Conservation (phyloP, 2,113 vertebrate genomes). For the Syrrhaptes paradoxus region DNA sequence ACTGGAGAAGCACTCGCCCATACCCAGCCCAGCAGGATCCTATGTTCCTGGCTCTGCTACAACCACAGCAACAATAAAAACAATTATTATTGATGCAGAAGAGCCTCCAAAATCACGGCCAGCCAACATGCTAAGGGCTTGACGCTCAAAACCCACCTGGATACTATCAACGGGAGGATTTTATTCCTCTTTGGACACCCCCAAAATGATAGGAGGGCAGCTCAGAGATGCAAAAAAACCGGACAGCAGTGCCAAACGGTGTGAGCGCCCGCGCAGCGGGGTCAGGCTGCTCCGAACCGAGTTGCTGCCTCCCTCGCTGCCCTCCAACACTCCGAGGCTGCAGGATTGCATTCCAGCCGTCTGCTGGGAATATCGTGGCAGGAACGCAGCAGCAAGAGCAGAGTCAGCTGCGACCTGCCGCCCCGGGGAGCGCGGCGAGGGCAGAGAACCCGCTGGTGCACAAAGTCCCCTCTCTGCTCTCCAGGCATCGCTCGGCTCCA, state of each 20-base stretch:
- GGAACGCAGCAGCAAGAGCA: not conserved
- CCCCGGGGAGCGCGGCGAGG: not conserved
- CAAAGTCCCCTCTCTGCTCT: not conserved
- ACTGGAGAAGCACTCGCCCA: too few species aligned
- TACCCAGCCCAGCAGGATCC: not conserved
- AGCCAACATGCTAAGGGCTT: not conserved
- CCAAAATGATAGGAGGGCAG: not conserved
- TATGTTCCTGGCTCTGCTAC: not conserved
- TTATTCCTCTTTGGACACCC: not conserved
- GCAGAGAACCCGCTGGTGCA: not conserved
- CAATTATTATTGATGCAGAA: not conserved
- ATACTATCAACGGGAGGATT: not conserved
- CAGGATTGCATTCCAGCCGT: not conserved
- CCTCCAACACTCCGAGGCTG: not conserved
- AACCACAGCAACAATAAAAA: not conserved
- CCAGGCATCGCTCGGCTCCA: not conserved
- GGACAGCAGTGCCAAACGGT: not conserved
- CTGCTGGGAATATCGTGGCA: not conserved
- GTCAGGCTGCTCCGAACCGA: not conserved
- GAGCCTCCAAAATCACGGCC: not conserved
- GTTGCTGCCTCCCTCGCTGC: not conserved
- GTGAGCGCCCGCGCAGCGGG: not conserved
- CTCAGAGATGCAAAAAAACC: not conserved
- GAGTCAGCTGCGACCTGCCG: not conserved
- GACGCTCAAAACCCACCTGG: not conserved